Percentiles rank a stretch among this genome's conserved stretches.
Conservation (phyloP, 2,113 vertebrate genomes). For the Megaleporinus macrocephalus region DNA sequence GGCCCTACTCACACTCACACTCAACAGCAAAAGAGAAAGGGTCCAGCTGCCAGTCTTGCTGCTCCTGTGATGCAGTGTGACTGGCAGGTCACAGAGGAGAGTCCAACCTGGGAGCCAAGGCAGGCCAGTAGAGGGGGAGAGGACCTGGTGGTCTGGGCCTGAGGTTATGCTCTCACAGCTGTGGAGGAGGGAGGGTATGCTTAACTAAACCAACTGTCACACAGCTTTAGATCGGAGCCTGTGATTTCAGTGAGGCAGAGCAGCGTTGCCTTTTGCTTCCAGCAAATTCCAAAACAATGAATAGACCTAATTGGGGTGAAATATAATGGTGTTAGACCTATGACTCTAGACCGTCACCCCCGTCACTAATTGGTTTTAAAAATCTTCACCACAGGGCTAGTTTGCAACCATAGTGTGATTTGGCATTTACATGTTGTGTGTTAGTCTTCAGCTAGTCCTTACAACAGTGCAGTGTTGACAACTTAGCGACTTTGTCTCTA, state of each 20-base stretch:
- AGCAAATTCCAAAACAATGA: constrained; percentile 63
- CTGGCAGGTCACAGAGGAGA: neutral
- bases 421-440: no score
- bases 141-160: neutral
- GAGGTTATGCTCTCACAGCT: neutral
- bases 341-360: neutral
- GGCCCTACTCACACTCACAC: constrained; percentile 8
- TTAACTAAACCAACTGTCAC: constrained; percentile 51
- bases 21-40: neutral
- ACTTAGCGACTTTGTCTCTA: no score
- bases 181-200: neutral
- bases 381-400: no score
- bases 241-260: constrained; percentile 44
- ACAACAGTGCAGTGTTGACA: no score
- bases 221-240: constrained; percentile 25
- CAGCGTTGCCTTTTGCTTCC: constrained; percentile 59
- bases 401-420: no score
- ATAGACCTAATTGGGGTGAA: constrained; percentile 43
- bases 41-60: neutral
- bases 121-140: neutral
- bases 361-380: neutral
- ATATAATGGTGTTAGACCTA: constrained; percentile 47
- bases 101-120: neutral
- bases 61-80: constrained; percentile 9
- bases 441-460: no score